Evolutionary conservation across 1,140 invertebrate species (phyloP), one percentile per base, ranked within the genome.

Genomic region (Pseudomyrmex gracilis): DNA sequence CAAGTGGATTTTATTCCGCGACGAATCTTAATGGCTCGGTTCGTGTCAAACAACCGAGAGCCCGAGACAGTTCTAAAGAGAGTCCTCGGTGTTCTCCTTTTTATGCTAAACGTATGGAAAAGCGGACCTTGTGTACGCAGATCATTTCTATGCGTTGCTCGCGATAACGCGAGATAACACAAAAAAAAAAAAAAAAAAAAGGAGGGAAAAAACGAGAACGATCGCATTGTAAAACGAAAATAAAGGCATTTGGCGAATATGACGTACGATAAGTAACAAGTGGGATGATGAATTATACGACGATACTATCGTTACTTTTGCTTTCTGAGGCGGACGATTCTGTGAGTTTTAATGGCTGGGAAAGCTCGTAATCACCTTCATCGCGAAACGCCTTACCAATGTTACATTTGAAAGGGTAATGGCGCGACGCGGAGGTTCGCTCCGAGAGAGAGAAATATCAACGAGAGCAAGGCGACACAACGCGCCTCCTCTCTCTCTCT

Each of bases 351-450:
- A 80, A 80, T 80, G 53, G 76, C 76, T 80, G 76, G 66, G 76
- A 80, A 80, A 80, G 64, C 66, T 70, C 53, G 76, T 80, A 80
- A 80, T 80, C 76, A 55, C 43, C 76, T 80, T 71, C 76, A 80
- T 80, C 76, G 76, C 76, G 66, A 80, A 80, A 80, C 76, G 76
- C 76, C 76, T 80, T 80, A 80, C 76, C 76, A 80, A 80, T 80
- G 76, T 80, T 71, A 80, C 76, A 80, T 80, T 80, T 80, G 53
- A 80, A 80, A 80, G 66, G 53, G 76, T 80, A 80, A 80, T 80
- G 66, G 76, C 45, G 53, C 51, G 51, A 58, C 47, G 34, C 34
- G 74, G 76, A 68, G 76, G 76, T 70, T 43, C 70, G 70, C 53
- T 68, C 43, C 53, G 64, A 70, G 76, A 80, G 76, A 80, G 34